These are phyloP conservation scores for Zaprionus lachaisei DNA, from an alignment of 1,140 invertebrate species.

Conservation along the genomic window DNA sequence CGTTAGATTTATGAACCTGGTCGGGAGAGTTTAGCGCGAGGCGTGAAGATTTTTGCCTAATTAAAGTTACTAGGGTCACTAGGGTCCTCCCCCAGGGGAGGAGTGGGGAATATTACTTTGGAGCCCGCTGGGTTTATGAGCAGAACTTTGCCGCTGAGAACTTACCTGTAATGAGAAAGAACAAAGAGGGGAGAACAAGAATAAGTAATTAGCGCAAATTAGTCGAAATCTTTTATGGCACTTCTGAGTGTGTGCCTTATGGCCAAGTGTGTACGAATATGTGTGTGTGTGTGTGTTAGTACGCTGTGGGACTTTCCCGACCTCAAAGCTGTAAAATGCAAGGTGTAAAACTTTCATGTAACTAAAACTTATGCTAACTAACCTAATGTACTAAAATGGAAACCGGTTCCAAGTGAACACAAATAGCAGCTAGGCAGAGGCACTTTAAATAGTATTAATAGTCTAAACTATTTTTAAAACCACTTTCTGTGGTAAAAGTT, in stretches of 20 bases:
- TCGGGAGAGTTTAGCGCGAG: conserved; percentile 31
- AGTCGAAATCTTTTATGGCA: conserved; percentile 50
- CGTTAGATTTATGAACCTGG: conserved; percentile 61
- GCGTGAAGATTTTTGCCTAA: conserved; percentile 72
- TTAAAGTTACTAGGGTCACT: conserved; percentile 66
- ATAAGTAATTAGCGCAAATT: conserved; percentile 79
- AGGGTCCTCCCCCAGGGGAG: neutral
- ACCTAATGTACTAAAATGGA: neutral
- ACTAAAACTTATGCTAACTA: conserved; percentile 6
- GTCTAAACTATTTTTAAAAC: conserved; percentile 7
- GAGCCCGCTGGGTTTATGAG: conserved; percentile 39
- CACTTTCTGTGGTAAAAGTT: conserved; percentile 11
- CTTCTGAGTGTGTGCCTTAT: conserved; percentile 43
- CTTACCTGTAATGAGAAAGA: conserved; percentile 77
- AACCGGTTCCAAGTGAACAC: conserved; percentile 14
- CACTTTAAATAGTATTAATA: conserved; percentile 17
- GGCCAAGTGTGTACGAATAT: conserved; percentile 27
- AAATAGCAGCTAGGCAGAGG: neutral
- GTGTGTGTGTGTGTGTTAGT: neutral
- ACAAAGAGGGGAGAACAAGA: conserved; percentile 43
- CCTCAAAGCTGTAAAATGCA: neutral
- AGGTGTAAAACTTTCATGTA: neutral
- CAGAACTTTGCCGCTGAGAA: conserved; percentile 43
- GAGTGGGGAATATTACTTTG: conserved; percentile 38
- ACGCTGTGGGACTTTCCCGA: conserved; percentile 20